phyloP scores from a whole-genome alignment of 2,113 vertebrate species.

The Osmerus eperlanus region DNA sequence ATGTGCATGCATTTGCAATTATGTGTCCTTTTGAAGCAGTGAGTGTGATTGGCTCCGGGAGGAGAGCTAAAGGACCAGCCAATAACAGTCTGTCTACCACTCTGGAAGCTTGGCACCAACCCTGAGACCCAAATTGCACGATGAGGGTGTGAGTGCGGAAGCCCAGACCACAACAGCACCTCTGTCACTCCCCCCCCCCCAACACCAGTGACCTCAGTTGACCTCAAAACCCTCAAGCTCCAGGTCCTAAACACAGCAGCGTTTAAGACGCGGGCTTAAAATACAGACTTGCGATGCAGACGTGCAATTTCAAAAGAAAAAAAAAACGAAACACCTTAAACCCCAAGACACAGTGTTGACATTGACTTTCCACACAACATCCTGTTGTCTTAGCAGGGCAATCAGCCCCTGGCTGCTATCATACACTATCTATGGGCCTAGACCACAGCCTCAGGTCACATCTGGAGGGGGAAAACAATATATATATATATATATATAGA shows the following conservation, averaged over 20 bases:
- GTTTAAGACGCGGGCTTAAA: neutral
- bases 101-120: too few species aligned
- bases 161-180: neutral
- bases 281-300: too few species aligned
- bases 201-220: neutral
- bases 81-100: neutral
- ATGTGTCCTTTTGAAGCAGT: neutral
- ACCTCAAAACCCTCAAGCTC: neutral
- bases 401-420: neutral
- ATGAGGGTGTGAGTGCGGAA: too few species aligned
- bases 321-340: too few species aligned
- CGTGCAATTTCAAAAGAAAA: too few species aligned
- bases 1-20: slow-evolving; percentile 8
- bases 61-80: neutral
- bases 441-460: slow-evolving; percentile 7
- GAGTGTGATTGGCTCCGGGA: neutral
- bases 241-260: neutral
- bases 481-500: slow-evolving; percentile 13
- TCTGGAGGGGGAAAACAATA: slow-evolving; percentile 7
- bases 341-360: neutral
- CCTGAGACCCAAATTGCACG: too few species aligned
- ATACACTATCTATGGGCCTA: neutral
- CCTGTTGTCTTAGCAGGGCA: neutral
- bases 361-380: neutral
- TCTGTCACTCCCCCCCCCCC: neutral